phyloP scores from a whole-genome alignment of 2,797 vertebrate genomes.

The Onychomys leucogaster region DNA sequence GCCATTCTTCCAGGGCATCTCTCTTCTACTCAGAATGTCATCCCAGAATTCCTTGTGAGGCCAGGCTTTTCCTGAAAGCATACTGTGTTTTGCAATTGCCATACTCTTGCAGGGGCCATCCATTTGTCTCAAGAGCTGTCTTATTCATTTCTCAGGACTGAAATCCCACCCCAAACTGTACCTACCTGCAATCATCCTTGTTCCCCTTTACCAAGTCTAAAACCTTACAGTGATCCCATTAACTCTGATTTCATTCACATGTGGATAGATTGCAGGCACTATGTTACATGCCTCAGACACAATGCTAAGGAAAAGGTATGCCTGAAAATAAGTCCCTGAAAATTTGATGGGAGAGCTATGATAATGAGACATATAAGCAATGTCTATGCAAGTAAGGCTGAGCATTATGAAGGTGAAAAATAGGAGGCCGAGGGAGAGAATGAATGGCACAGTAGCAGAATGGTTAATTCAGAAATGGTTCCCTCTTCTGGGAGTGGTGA shows the following conservation, averaged over 20 bases:
- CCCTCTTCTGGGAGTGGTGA: not conserved
- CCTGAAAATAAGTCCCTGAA: not conserved
- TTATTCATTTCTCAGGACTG: not conserved
- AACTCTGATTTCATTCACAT: not conserved
- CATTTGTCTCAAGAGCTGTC: not conserved
- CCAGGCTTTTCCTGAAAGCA: not conserved
- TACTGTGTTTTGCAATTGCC: not conserved
- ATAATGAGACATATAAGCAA: conserved; percentile 23
- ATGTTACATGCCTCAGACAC: not conserved
- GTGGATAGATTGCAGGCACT: not conserved
- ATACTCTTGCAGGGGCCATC: not conserved
- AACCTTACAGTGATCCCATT: not conserved
- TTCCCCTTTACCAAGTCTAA: not conserved
- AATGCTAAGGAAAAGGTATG: not conserved
- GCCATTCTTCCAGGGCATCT: not conserved
- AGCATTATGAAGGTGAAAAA: conserved; percentile 29
- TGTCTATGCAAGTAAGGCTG: not conserved
- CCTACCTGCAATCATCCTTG: not conserved
- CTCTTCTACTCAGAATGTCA: not conserved
- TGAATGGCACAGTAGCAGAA: not conserved
- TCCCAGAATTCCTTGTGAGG: not conserved
- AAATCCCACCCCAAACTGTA: not conserved
- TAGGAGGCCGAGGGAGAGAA: not conserved
- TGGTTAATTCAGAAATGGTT: not conserved
- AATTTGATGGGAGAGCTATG: not conserved